Evolutionary conservation across 1,140 invertebrate species (phyloP).

Genomic region (Coenobita brevimanus): DNA sequence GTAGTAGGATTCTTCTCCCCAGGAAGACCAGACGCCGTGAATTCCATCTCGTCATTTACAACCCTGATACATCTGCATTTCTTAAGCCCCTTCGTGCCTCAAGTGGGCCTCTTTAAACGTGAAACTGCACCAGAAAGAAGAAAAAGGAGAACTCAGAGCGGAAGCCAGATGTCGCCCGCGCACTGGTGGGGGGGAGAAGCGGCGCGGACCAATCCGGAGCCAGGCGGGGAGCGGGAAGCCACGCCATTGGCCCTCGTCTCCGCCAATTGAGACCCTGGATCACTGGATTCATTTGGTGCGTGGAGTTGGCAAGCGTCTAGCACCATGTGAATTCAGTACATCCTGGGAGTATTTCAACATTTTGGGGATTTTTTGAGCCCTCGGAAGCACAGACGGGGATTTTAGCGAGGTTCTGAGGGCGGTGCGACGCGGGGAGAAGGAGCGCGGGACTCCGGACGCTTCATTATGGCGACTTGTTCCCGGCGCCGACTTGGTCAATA

Average conservation of each 20-base stretch:
- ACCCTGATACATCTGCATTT: too few relatives aligned
- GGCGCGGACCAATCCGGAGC: constrained; percentile 40
- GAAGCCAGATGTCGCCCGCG: constrained; percentile 32
- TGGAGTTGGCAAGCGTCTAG: constrained; percentile 61
- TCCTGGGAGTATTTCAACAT: constrained; percentile 53
- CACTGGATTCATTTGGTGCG: constrained; percentile 65
- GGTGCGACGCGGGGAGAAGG: not conserved
- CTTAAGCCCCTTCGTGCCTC: too few relatives aligned
- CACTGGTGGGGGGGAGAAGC: constrained; percentile 18
- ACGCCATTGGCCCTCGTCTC: constrained; percentile 53
- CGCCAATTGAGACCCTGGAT: constrained; percentile 60
- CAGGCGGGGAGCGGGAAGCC: constrained; percentile 33
- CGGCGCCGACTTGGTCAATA: constrained; percentile 44
- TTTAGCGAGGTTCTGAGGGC: not conserved
- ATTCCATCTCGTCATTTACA: too few relatives aligned
- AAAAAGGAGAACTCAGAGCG: constrained; percentile 30
- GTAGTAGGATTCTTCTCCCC: too few relatives aligned
- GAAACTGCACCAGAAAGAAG: constrained; percentile 50
- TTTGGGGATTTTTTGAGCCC: not conserved
- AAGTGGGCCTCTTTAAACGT: constrained; percentile 16
- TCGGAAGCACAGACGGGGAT: not conserved
- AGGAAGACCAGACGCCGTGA: too few relatives aligned
- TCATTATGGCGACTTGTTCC: constrained; percentile 43
- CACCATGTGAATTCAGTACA: constrained; percentile 68
- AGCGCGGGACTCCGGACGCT: not conserved